Conservation (phyloP, 2,113 vertebrate genomes). For the Cebus imitator region DNA sequence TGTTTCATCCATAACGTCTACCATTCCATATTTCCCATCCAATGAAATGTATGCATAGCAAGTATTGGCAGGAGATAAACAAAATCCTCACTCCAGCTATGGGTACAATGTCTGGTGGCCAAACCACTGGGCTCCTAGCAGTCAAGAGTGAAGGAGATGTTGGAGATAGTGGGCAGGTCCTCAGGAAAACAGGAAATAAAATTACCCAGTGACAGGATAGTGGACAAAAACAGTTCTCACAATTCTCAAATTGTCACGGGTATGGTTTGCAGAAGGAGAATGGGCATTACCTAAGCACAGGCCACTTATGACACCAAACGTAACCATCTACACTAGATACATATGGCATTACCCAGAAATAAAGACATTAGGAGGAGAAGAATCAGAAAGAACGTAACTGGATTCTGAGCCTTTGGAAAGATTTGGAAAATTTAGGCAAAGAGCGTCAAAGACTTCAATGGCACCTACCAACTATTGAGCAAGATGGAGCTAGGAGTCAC, state of each 20-base stretch:
- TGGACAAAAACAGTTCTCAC: background rate
- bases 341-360: background rate
- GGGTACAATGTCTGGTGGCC: accelerated
- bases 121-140: background rate
- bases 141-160: background rate
- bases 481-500: background rate
- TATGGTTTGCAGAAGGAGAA: background rate
- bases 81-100: background rate
- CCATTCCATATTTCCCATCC: background rate
- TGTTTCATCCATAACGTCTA: background rate
- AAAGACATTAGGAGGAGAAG: background rate
- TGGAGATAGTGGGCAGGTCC: background rate
- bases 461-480: accelerated
- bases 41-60: accelerated
- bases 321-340: accelerated
- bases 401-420: background rate
- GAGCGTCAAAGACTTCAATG: background rate
- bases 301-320: accelerated
- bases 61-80: background rate
- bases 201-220: background rate
- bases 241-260: background rate
- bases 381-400: background rate
- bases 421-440: background rate
- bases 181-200: background rate
- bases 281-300: background rate